These are phyloP conservation scores for Augochlorella aurata DNA, from an alignment of 2,888 invertebrate genomes.

Conservation along the genomic window DNA sequence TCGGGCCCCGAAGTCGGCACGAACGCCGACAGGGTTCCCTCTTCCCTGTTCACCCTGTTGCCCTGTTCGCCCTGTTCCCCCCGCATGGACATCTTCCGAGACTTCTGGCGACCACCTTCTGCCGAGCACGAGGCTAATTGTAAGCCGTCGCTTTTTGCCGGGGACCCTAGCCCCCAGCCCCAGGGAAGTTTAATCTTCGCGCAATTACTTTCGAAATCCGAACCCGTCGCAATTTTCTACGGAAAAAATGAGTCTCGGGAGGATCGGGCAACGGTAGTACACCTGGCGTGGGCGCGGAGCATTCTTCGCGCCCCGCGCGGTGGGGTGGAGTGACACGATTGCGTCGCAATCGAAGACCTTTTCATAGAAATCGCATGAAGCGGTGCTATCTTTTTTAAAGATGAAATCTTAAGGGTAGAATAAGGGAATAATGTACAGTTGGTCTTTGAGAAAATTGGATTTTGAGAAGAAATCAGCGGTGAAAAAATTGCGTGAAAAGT, in stretches of 20 bases:
- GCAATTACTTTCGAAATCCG: slow-evolving; percentile 5
- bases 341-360: no score
- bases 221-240: not conserved
- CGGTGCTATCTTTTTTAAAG: no score
- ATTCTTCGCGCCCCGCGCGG: not conserved
- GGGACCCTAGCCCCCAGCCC: not conserved
- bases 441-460: no score
- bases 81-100: slow-evolving; percentile 17
- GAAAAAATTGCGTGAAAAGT: no score
- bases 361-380: no score
- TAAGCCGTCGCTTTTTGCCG: slow-evolving; percentile 1
- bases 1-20: not conserved
- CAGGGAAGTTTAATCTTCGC: not conserved
- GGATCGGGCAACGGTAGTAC: not conserved
- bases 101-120: slow-evolving; percentile 60
- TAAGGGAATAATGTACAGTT: no score
- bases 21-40: slow-evolving; percentile 14
- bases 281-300: not conserved
- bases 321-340: no score
- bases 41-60: slow-evolving; percentile 7
- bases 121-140: slow-evolving; percentile 53
- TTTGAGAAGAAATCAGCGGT: no score
- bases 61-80: not conserved
- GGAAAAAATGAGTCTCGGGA: not conserved
- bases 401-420: no score